Evolutionary conservation across 2,888 invertebrate species (phyloP).

Genomic region (Lasiommata megera): DNA sequence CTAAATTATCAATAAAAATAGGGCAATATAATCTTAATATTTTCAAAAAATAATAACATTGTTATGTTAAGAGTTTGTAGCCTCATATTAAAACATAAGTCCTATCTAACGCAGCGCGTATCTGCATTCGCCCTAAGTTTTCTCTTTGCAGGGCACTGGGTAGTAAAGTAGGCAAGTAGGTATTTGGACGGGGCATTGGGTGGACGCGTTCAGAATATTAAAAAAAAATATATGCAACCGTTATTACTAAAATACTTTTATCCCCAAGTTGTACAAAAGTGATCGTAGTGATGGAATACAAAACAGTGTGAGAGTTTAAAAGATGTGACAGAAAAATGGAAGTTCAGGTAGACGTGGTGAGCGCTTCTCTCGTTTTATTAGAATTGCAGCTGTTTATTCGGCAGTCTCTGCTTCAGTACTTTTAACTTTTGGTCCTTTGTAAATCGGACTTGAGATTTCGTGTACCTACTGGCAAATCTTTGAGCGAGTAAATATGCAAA

Average conservation of each 20-base stretch:
- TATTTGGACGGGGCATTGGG: conserved; percentile 9
- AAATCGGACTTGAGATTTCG: no score
- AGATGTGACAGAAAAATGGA: conserved; percentile 52
- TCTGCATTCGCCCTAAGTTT: conserved; percentile 24
- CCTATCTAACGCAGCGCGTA: no score
- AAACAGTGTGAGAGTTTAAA: conserved; percentile 11
- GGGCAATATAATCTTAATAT: no score
- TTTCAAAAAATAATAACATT: no score
- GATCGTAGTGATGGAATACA: background rate
- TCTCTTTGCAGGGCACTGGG: conserved; percentile 24
- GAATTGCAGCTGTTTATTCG: background rate
- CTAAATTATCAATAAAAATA: no score
- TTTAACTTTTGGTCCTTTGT: no score
- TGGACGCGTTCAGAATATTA: conserved; percentile 25
- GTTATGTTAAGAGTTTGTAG: no score
- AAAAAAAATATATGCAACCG: background rate
- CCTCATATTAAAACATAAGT: no score
- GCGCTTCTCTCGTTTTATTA: conserved; percentile 30
- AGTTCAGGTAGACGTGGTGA: conserved; percentile 71
- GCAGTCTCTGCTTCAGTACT: background rate
- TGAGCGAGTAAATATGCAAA: no score
- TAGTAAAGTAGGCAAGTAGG: conserved; percentile 11
- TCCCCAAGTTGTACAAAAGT: background rate
- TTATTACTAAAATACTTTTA: no score
- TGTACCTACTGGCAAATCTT: no score